Conservation (phyloP, 2,888 invertebrate species). For the Mellilla xanthometata region DNA sequence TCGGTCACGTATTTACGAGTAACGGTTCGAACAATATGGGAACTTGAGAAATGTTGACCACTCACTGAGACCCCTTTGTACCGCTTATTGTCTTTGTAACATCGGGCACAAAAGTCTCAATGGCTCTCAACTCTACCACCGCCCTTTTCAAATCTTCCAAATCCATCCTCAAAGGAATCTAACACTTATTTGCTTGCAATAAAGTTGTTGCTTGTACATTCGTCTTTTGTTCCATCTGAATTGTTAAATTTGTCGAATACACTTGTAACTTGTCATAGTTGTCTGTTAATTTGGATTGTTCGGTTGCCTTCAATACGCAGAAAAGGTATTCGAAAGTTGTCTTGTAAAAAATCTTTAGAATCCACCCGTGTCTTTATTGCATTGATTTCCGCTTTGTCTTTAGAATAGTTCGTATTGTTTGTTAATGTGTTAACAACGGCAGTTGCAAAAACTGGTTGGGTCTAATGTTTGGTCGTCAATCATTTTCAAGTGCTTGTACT, state of each 20-base stretch:
- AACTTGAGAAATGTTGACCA: slow-evolving; percentile 67
- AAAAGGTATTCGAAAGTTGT: slow-evolving; percentile 55
- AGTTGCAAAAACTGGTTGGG: slow-evolving; percentile 23
- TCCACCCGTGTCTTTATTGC: slow-evolving; percentile 43
- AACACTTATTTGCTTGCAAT: slow-evolving; percentile 31
- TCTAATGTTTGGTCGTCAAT: slow-evolving; percentile 15
- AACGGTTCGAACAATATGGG: slow-evolving; percentile 55
- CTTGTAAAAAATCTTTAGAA: slow-evolving; percentile 47
- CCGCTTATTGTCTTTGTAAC: slow-evolving; percentile 69
- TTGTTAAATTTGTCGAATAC: slow-evolving; percentile 46
- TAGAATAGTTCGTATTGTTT: slow-evolving; percentile 32
- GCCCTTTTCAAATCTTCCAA: slow-evolving; percentile 27
- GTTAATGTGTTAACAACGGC: slow-evolving; percentile 28
- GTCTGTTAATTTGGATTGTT: slow-evolving; percentile 76
- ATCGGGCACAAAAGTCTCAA: slow-evolving; percentile 65
- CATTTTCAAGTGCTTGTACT: slow-evolving; percentile 14
- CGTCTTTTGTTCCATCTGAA: slow-evolving; percentile 21
- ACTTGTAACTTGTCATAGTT: slow-evolving; percentile 78
- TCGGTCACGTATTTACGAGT: slow-evolving; percentile 49
- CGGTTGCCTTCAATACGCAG: slow-evolving; percentile 62
- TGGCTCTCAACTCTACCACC: slow-evolving; percentile 48
- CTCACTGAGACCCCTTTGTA: slow-evolving; percentile 69
- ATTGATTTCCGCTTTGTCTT: slow-evolving; percentile 64
- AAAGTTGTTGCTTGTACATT: slow-evolving; percentile 27
- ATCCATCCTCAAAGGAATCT: slow-evolving; percentile 25